A percentile compares a stretch with the other conserved stretches of the same genome.
These are phyloP conservation scores for Helostoma temminkii DNA, from an alignment of 2,797 vertebrate genomes.

Conservation along the genomic window DNA sequence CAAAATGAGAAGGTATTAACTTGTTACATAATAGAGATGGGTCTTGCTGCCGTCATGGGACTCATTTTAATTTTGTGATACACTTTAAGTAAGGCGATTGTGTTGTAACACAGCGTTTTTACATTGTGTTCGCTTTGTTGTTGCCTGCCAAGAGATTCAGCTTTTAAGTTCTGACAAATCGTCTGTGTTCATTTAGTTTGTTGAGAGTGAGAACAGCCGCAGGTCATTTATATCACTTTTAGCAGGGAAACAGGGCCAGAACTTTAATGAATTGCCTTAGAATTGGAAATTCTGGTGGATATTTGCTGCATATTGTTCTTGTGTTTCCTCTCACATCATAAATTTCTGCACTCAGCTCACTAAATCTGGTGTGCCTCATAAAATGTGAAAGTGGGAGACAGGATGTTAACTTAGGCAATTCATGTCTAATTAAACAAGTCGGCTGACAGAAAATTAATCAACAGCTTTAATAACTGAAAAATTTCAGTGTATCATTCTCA, in stretches of 20 bases:
- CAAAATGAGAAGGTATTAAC: constrained; percentile 52
- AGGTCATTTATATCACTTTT: constrained; percentile 42
- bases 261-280: constrained; percentile 18
- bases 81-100: constrained; percentile 50
- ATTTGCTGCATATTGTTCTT: constrained; percentile 10
- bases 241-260: constrained; percentile 26
- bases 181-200: constrained; percentile 47
- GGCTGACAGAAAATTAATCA: no score
- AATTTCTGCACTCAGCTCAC: constrained; percentile 6
- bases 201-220: constrained; percentile 36
- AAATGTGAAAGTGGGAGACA: background rate
- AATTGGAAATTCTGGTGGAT: constrained; percentile 25
- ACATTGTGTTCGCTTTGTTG: constrained; percentile 53
- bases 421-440: no score
- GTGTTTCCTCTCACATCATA: background rate
- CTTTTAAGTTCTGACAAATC: constrained; percentile 48
- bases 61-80: constrained; percentile 56
- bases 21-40: constrained; percentile 50
- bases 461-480: no score
- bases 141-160: constrained; percentile 51
- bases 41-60: constrained; percentile 40
- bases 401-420: background rate
- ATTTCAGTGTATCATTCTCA: no score
- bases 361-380: background rate
- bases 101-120: constrained; percentile 42